Percentiles rank a stretch among this genome's conserved stretches.
These are phyloP conservation scores for Micrastur ruficollis DNA, from an alignment of 2,797 vertebrate species.

Conservation along the genomic window DNA sequence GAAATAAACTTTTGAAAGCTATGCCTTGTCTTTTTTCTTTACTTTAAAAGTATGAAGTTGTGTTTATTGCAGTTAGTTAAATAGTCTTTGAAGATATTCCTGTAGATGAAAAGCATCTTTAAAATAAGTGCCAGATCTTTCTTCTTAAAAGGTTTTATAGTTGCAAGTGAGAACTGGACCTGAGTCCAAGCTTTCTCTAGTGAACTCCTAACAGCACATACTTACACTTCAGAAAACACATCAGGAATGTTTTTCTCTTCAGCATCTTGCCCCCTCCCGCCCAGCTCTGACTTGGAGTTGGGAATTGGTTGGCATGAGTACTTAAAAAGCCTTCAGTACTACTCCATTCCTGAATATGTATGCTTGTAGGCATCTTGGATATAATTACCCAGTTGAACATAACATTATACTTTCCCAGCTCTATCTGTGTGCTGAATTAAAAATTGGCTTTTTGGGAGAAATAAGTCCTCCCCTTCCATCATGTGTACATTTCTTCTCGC, in stretches of 20 bases:
- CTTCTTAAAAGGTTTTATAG: not conserved
- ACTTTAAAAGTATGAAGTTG: not conserved
- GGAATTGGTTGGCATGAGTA: not conserved
- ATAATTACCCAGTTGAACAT: not conserved
- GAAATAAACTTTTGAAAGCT: slow-evolving; percentile 71
- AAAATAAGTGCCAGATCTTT: not conserved
- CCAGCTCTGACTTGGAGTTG: not conserved
- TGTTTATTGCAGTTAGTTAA: not conserved
- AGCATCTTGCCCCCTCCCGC: not conserved
- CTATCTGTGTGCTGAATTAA: not conserved
- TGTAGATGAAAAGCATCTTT: not conserved
- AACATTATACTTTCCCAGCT: not conserved
- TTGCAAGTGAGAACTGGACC: not conserved
- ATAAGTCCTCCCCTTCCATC: not conserved
- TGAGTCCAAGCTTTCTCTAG: not conserved
- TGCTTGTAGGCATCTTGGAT: not conserved
- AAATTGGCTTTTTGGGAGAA: not conserved
- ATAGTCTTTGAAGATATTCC: not conserved
- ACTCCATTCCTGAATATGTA: not conserved
- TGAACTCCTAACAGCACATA: not conserved
- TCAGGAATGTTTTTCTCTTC: not conserved
- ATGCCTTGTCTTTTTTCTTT: not conserved
- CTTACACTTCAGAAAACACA: not conserved
- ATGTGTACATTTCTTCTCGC: not conserved
- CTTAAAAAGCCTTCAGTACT: not conserved